Evolutionary conservation across 1,140 invertebrate species (phyloP).

Genomic region (Lordiphosa clarofinis): DNA sequence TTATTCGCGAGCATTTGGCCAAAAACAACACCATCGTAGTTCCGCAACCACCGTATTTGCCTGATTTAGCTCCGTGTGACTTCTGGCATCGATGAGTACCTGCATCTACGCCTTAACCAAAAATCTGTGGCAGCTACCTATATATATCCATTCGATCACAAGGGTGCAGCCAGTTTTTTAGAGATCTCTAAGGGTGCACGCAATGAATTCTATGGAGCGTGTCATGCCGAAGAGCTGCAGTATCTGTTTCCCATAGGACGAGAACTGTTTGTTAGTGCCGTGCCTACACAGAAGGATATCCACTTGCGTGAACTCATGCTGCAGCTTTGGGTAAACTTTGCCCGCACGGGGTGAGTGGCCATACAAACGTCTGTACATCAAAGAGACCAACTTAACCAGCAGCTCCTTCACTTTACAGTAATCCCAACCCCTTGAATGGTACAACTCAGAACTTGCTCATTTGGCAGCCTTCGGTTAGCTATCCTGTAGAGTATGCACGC

Average conservation of each 20-base stretch:
- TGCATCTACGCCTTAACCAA: constrained; percentile 81
- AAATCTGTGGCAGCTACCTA: constrained; percentile 81
- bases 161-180: constrained; percentile 85
- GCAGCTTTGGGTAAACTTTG: constrained; percentile 86
- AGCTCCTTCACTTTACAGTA: constrained; percentile 59
- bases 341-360: constrained; percentile 82
- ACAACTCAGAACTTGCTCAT: constrained; percentile 60
- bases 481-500: constrained; percentile 79
- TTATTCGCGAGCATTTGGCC: too few relatives aligned
- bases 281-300: constrained; percentile 80
- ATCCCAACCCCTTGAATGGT: constrained; percentile 80
- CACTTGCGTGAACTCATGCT: constrained; percentile 82
- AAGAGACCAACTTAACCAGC: not conserved
- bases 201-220: constrained; percentile 84
- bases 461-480: constrained; percentile 80
- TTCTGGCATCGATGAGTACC: constrained; percentile 82
- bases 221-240: constrained; percentile 87
- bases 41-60: too few relatives aligned
- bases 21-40: too few relatives aligned
- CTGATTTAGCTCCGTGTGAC: too few relatives aligned
- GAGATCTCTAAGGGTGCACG: constrained; percentile 84
- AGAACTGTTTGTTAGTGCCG: constrained; percentile 81
- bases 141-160: constrained; percentile 85
- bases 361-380: not conserved
- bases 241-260: constrained; percentile 86